phyloP scores from a whole-genome alignment of 1,140 invertebrate genomes.

The Asobara japonica region DNA sequence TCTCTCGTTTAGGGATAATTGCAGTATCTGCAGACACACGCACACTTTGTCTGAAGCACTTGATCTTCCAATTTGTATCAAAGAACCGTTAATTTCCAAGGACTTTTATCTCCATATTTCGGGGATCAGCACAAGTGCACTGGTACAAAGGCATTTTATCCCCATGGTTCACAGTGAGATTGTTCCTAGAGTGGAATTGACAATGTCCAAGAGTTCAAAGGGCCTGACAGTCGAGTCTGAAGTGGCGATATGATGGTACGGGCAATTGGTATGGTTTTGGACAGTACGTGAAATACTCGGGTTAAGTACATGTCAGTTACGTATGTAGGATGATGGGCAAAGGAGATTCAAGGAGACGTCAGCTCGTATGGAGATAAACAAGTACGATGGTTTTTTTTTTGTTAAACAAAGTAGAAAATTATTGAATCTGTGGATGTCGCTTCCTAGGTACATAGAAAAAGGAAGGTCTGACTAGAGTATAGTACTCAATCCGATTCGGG shows the following conservation, averaged over 20 bases:
- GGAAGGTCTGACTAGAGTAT: too few species aligned
- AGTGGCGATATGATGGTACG: background rate
- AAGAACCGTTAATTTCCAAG: background rate
- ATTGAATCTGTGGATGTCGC: too few species aligned
- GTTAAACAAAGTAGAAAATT: too few species aligned
- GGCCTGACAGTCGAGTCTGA: background rate
- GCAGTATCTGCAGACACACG: too few species aligned
- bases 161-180: background rate
- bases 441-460: too few species aligned
- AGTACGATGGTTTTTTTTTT: too few species aligned
- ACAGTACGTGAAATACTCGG: constrained; percentile 39
- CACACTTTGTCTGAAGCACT: too few species aligned
- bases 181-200: background rate
- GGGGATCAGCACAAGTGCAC: background rate
- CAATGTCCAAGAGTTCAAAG: constrained; percentile 6
- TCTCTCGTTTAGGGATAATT: too few species aligned
- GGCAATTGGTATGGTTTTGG: constrained; percentile 33
- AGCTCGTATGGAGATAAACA: too few species aligned
- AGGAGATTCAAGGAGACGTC: constrained; percentile 19
- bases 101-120: background rate
- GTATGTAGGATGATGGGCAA: constrained; percentile 50
- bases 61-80: too few species aligned
- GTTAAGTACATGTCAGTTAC: constrained; percentile 46
- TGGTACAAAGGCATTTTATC: background rate
- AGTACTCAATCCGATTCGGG: too few species aligned